Base-by-base conservation (phyloP, 2,113 vertebrate genomes). In the Fregetta grallaria region DNA sequence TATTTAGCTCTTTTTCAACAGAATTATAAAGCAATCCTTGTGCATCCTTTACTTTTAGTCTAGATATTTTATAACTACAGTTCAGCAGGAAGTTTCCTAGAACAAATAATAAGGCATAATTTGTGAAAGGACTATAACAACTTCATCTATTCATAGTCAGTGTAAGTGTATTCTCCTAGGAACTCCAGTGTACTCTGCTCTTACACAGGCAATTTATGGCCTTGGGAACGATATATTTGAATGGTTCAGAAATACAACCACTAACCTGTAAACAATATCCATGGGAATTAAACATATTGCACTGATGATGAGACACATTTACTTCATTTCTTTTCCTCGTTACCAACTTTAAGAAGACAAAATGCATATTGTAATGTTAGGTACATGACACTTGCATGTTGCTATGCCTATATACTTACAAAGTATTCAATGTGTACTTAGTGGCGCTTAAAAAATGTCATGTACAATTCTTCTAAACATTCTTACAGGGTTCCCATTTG, bases 311-410 rank as follows among this genome's bases (percentile, higher is more conserved):
- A 93, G 94, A 95, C 84, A 96, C 42, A 79, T 93, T 96, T 94
- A 92, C 81, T 96, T 90, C 55, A 79, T 97, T 94, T 97, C 92
- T 75, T 95, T 88, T 97, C 88, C 36, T 95, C 91, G 92, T 94
- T 61, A 92, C 86, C 76, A 97, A 97, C 87, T 92, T 96, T 68
- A 93, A 96, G 77, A 75, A 96, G 95, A 97, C 98, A 98, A 98
- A 98, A 98, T 98, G 98, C 98, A 98, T 98, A 98, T 98, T 98
- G 98, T 98, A 98, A 98, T 97, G 75, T 98, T 96, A 97, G 96
- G 98, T 98, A 98, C 98, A 98, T 98, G 98, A 98, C 98, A 98
- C 98, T 98, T 98, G 98, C 98, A 98, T 98, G 98, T 98, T 97
- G 97, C 96, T 98, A 97, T 98, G 98, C 98, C 98, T 98, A 98